These are phyloP conservation scores for Calypte anna DNA, from an alignment of 2,113 vertebrate genomes.

Conservation along the genomic window DNA sequence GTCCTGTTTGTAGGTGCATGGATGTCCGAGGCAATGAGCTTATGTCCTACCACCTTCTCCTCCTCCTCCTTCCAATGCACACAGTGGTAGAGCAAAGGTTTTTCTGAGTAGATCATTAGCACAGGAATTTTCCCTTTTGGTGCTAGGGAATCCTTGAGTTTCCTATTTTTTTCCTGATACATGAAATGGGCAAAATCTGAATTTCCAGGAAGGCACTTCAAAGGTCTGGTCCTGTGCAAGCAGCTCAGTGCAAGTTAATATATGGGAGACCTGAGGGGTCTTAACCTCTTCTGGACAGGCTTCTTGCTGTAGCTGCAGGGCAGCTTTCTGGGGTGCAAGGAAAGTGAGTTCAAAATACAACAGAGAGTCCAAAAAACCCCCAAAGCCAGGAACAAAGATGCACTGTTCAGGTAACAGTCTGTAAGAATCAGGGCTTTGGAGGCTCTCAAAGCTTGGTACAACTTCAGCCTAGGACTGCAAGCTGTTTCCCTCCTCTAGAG, in stretches of 20 bases:
- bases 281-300: neutral
- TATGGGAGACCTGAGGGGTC: neutral
- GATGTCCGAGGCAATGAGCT: accelerated
- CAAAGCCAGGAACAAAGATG: neutral
- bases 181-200: neutral
- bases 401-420: neutral
- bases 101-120: neutral
- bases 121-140: neutral
- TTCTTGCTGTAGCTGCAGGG: neutral
- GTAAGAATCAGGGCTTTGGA: neutral
- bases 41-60: neutral
- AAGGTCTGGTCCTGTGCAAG: neutral
- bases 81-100: neutral
- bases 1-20: neutral
- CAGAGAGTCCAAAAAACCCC: neutral
- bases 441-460: neutral
- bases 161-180: neutral
- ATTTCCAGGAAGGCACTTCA: accelerated
- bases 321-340: neutral
- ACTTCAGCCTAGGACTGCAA: neutral
- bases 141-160: accelerated
- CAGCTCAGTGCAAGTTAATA: neutral
- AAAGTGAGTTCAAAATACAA: neutral
- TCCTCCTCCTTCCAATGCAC: neutral
- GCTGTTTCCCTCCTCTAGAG: neutral